These are phyloP conservation scores for Ceyx melanurus DNA, from an alignment of 2,113 vertebrate genomes.

Conservation along the genomic window DNA sequence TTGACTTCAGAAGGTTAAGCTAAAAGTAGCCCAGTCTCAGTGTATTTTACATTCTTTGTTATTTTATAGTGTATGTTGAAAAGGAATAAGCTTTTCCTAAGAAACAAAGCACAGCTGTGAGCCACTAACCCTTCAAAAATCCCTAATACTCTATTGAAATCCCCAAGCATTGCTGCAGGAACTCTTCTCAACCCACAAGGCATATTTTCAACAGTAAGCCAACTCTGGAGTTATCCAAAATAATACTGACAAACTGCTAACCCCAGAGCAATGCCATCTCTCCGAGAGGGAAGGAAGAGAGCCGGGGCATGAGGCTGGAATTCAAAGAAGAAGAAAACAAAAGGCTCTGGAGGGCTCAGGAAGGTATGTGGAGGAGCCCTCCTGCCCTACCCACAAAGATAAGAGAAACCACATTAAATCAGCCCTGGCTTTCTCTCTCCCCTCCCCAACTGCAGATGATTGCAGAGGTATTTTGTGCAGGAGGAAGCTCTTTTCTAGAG, in stretches of 20 bases:
- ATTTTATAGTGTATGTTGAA: slow-evolving; percentile 46
- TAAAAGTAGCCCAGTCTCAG: slow-evolving; percentile 56
- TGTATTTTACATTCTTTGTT: slow-evolving; percentile 62
- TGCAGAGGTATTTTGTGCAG: slow-evolving; percentile 57
- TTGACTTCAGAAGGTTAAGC: slow-evolving; percentile 64
- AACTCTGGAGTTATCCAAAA: slow-evolving; percentile 27
- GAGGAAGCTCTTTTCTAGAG: slow-evolving; percentile 37
- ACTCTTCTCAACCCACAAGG: slow-evolving; percentile 53
- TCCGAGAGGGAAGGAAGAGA: background rate
- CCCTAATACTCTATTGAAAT: slow-evolving; percentile 55
- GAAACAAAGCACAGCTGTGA: slow-evolving; percentile 59
- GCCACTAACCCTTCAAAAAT: slow-evolving; percentile 64
- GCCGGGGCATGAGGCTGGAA: background rate
- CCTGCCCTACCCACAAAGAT: slow-evolving; percentile 40
- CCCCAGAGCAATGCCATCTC: slow-evolving; percentile 15
- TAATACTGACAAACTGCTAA: slow-evolving; percentile 52
- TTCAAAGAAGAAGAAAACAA: slow-evolving; percentile 50
- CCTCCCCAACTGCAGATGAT: slow-evolving; percentile 27
- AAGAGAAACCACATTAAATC: slow-evolving; percentile 41
- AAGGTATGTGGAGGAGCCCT: slow-evolving; percentile 42
- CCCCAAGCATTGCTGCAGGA: slow-evolving; percentile 48
- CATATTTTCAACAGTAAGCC: slow-evolving; percentile 22
- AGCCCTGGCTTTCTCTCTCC: background rate
- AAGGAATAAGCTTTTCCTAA: slow-evolving; percentile 64
- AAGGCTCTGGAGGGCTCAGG: slow-evolving; percentile 44